Conservation (phyloP, 2,113 vertebrate genomes). For the Tor tambroides region DNA sequence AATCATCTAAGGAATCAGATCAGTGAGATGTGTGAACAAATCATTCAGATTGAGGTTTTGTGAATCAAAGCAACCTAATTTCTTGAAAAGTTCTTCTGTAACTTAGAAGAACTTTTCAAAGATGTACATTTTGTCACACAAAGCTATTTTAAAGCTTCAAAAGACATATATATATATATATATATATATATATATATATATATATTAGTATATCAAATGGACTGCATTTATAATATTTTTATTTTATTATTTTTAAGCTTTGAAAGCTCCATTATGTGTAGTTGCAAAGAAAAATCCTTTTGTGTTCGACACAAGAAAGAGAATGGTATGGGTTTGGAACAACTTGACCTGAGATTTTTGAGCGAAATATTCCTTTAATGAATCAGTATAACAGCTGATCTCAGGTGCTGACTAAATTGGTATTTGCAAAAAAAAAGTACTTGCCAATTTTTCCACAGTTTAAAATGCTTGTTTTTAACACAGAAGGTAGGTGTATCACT, state of each 20-base stretch:
- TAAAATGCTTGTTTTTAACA: not conserved
- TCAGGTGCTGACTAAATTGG: not conserved
- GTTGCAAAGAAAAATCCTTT: not conserved
- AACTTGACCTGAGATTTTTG: not conserved
- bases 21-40: not conserved
- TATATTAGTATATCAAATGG: not conserved
- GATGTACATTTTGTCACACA: not conserved
- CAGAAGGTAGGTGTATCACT: not conserved
- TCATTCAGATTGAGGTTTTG: not conserved
- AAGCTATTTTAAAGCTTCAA: not conserved
- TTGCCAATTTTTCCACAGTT: not conserved
- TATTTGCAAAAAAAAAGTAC: not conserved
- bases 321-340: not conserved
- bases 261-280: not conserved
- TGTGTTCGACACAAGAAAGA: not conserved
- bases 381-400: not conserved
- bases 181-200: too few species aligned
- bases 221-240: not conserved
- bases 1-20: not conserved
- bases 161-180: not conserved
- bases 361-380: not conserved
- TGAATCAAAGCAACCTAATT: not conserved
- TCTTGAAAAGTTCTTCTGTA: not conserved
- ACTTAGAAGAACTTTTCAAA: not conserved
- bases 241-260: not conserved